These are phyloP conservation scores for Autographa gamma DNA, from an alignment of 2,888 invertebrate species.

Conservation along the genomic window DNA sequence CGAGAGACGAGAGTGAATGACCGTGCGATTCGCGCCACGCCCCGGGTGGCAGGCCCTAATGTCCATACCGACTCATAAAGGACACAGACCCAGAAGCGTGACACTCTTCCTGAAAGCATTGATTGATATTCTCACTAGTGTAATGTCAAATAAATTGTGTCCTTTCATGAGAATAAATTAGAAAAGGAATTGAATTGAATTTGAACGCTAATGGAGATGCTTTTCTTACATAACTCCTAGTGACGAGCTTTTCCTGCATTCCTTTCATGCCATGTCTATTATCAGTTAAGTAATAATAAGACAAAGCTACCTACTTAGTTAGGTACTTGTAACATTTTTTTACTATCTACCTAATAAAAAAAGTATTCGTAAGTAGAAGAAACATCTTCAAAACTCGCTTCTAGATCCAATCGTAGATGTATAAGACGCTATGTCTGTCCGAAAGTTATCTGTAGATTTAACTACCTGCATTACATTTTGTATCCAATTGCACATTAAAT, in stretches of 20 bases:
- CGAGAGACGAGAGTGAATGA: constrained; percentile 73
- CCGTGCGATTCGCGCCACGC: constrained; percentile 79
- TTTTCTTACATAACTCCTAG: background rate
- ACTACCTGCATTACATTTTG: no score
- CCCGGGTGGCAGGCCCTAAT: constrained; percentile 71
- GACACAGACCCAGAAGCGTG: constrained; percentile 10
- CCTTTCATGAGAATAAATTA: constrained; percentile 1
- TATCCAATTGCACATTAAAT: background rate
- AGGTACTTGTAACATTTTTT: no score
- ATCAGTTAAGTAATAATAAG: background rate
- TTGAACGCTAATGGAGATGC: background rate
- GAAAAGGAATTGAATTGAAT: background rate
- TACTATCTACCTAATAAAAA: no score
- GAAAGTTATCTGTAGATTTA: no score
- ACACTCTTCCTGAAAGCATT: constrained; percentile 37
- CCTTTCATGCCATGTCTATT: background rate
- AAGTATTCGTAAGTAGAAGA: no score
- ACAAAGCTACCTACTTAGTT: no score
- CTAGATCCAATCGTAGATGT: no score
- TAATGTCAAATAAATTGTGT: background rate
- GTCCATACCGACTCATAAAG: constrained; percentile 40
- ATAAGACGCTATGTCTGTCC: no score
- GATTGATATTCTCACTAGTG: constrained; percentile 26
- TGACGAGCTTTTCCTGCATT: background rate
- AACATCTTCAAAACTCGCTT: no score